These are phyloP conservation scores for Cherax destructor DNA, from an alignment of 1,140 invertebrate species.

Conservation along the genomic window DNA sequence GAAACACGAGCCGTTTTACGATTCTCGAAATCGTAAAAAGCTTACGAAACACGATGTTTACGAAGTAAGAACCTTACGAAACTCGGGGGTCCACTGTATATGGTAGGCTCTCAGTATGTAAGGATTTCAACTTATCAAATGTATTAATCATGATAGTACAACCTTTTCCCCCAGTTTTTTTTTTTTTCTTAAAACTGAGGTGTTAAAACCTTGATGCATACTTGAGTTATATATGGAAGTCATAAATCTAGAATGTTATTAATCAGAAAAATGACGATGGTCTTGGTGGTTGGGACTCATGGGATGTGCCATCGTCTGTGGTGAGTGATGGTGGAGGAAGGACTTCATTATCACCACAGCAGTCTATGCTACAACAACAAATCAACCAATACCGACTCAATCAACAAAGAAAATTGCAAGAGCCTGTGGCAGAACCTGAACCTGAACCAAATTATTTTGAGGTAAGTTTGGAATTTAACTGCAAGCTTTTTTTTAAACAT, in stretches of 20 bases:
- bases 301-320: constrained; percentile 54
- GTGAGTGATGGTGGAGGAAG: constrained; percentile 45
- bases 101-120: too few relatives aligned
- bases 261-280: constrained; percentile 21
- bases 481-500: background rate
- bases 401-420: constrained; percentile 53
- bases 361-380: constrained; percentile 44
- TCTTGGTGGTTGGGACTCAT: constrained; percentile 40
- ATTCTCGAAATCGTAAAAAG: too few relatives aligned
- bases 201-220: too few relatives aligned
- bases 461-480: constrained; percentile 3
- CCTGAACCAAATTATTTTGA: constrained; percentile 59
- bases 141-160: too few relatives aligned
- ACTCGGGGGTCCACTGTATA: too few relatives aligned
- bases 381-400: constrained; percentile 60
- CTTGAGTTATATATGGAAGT: too few relatives aligned
- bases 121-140: too few relatives aligned
- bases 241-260: background rate
- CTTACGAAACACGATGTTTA: too few relatives aligned
- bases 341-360: constrained; percentile 14
- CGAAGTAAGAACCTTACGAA: too few relatives aligned
- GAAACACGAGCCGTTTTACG: too few relatives aligned
- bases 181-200: too few relatives aligned
- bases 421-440: constrained; percentile 15
- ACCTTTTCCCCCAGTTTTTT: too few relatives aligned